Evolutionary conservation across 2,113 vertebrate genomes (phyloP).

Genomic region (Pardalotus punctatus): DNA sequence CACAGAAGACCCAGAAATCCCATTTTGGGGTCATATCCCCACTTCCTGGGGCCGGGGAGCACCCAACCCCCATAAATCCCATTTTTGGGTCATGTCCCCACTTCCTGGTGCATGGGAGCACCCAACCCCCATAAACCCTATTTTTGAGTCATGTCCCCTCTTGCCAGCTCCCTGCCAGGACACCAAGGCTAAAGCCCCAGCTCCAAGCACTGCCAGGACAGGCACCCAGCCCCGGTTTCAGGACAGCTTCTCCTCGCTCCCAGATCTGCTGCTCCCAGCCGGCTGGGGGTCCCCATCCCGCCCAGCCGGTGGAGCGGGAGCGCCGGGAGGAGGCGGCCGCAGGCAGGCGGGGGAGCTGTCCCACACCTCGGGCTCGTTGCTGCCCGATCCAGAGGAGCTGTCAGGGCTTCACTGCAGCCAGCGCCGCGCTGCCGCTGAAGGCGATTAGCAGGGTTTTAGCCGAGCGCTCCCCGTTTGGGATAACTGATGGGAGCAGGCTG

Average conservation of each 20-base stretch:
- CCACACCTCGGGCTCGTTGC: background rate
- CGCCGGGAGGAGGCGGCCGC: background rate
- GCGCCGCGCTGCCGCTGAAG: background rate
- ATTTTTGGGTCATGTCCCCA: background rate
- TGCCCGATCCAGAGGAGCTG: background rate
- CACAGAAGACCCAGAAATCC: background rate
- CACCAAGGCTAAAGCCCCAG: background rate
- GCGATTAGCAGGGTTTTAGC: background rate
- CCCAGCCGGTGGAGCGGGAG: background rate
- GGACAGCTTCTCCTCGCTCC: background rate
- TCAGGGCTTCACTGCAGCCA: background rate
- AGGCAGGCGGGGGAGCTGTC: accelerated
- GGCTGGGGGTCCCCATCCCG: background rate
- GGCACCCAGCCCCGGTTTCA: accelerated
- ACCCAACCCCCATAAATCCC: background rate
- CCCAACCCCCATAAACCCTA: background rate
- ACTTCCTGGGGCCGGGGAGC: background rate
- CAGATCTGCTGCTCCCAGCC: accelerated
- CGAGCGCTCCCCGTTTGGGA: background rate
- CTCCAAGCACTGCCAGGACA: background rate
- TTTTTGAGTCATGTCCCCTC: accelerated
- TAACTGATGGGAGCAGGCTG: background rate
- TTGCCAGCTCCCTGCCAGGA: background rate
- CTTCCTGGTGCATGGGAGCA: background rate
- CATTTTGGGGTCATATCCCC: background rate